Conservation (phyloP, 1,140 invertebrate species). For the silkworm (Bombyx mori) region DNA sequence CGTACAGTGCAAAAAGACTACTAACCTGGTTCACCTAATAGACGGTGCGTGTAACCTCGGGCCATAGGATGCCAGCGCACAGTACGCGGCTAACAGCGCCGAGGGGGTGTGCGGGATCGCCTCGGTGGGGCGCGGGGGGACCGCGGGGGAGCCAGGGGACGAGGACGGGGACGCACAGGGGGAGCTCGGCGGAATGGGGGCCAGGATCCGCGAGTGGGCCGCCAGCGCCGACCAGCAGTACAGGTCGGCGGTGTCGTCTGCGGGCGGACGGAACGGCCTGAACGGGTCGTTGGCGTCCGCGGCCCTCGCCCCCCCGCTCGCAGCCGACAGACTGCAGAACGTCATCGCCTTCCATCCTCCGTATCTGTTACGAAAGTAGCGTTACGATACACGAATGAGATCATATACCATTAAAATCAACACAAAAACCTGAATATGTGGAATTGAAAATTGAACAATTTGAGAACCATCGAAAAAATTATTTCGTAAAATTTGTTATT, state of each 20-base stretch:
- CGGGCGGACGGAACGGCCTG: slow-evolving; percentile 21
- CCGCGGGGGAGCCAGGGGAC: slow-evolving; percentile 43
- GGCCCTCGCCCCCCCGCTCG: slow-evolving; percentile 47
- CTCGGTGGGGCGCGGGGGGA: slow-evolving; percentile 30
- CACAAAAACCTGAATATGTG: too few species aligned
- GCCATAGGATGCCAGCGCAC: slow-evolving; percentile 41
- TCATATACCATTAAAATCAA: too few species aligned
- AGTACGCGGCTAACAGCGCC: slow-evolving; percentile 41
- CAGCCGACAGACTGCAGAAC: slow-evolving; percentile 51
- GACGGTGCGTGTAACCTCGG: slow-evolving; percentile 22
- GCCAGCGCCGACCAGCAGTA: slow-evolving; percentile 48
- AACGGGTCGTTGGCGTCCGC: slow-evolving; percentile 25
- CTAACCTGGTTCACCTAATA: slow-evolving; percentile 20
- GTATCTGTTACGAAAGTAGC: slow-evolving; percentile 21
- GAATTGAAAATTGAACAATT: too few species aligned
- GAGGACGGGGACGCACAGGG: slow-evolving; percentile 14
- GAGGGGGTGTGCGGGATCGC: slow-evolving; percentile 24
- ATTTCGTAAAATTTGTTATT: too few species aligned
- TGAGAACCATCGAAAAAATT: neutral
- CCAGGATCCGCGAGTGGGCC: slow-evolving; percentile 40
- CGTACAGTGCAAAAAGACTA: slow-evolving; percentile 4
- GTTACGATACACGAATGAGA: too few species aligned
- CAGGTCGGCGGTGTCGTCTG: slow-evolving; percentile 27
- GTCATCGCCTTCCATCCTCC: slow-evolving; percentile 51
- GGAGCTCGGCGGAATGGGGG: slow-evolving; percentile 15